phyloP scores from a whole-genome alignment of 2,113 vertebrate genomes.

The Myanophis thanlyinensis region DNA sequence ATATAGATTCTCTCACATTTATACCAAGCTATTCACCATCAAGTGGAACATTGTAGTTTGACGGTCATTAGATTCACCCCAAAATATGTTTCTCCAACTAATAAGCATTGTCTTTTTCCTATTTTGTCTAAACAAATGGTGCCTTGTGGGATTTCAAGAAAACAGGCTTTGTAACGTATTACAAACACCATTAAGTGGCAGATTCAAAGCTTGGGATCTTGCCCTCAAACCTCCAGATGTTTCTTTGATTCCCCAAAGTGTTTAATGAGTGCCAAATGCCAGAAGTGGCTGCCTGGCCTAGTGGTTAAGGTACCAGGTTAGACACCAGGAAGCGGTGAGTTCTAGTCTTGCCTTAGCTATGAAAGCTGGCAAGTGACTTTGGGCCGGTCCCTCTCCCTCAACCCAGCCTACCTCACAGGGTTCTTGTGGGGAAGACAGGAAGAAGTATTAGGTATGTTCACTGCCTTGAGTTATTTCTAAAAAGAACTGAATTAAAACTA shows the following conservation, averaged over 20 bases:
- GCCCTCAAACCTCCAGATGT: not conserved
- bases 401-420: not conserved
- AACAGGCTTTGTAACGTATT: not conserved
- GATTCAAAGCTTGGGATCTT: not conserved
- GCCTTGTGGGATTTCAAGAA: not conserved
- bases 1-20: not conserved
- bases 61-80: not conserved
- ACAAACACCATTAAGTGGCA: not conserved
- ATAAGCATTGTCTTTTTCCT: not conserved
- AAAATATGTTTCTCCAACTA: not conserved
- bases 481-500: not conserved
- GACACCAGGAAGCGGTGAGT: not conserved
- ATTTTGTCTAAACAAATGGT: not conserved
- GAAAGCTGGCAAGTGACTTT: not conserved
- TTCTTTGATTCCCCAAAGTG: not conserved
- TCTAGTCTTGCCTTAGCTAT: not conserved
- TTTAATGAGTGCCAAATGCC: not conserved
- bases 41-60: not conserved
- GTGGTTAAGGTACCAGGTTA: not conserved
- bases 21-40: not conserved
- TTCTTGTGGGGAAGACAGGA: not conserved
- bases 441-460: not conserved
- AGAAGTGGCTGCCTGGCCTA: not conserved
- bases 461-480: not conserved
- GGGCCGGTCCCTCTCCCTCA: not conserved